Evolutionary conservation across 2,888 invertebrate genomes (phyloP).

Genomic region (Pseudococcus longispinus): DNA sequence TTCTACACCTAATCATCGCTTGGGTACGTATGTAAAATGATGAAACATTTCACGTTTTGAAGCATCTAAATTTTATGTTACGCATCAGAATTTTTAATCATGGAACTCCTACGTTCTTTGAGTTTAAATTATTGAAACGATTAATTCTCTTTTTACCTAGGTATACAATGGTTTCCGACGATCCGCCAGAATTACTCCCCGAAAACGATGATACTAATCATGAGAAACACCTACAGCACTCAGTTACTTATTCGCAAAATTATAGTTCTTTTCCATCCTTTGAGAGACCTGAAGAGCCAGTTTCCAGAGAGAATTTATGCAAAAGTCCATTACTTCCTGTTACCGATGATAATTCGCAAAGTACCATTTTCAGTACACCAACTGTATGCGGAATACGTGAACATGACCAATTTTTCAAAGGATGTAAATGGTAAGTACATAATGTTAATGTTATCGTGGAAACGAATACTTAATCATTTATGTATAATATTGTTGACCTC

Average conservation of each 20-base stretch:
- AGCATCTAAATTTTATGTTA: no score
- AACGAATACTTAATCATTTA: background rate
- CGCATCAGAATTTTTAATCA: background rate
- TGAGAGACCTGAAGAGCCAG: background rate
- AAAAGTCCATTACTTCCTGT: background rate
- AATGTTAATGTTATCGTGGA: no score
- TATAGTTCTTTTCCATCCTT: background rate
- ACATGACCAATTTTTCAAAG: slow-evolving; percentile 2
- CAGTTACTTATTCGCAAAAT: background rate
- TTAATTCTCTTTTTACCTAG: background rate
- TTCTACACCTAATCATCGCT: no score
- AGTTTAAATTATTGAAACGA: background rate
- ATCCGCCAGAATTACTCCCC: background rate
- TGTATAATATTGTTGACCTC: background rate
- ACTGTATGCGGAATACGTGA: background rate
- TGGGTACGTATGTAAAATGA: no score
- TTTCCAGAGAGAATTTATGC: background rate
- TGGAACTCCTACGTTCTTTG: background rate
- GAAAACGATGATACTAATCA: background rate
- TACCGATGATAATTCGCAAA: background rate
- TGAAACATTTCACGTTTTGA: no score
- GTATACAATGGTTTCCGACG: background rate
- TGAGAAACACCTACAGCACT: background rate
- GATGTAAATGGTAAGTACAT: slow-evolving; percentile 26
- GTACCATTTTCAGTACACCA: background rate